Percentiles rank a stretch among this genome's conserved stretches.
Evolutionary conservation across 64 coral and sea anemone species (phyloP).

Genomic region (Actinia tenebrosa): DNA sequence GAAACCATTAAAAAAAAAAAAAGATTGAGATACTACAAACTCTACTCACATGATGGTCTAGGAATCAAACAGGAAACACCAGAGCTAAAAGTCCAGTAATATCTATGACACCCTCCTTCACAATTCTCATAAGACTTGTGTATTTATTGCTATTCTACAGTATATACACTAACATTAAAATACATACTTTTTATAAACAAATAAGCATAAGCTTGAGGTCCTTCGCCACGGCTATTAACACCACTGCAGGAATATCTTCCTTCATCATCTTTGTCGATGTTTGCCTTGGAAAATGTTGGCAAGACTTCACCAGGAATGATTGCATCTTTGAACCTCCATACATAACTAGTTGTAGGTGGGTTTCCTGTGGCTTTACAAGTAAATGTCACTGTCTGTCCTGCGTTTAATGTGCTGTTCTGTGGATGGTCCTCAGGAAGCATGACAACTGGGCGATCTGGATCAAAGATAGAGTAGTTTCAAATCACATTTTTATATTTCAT

Average conservation of each 20-base stretch:
- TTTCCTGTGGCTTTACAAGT: conserved; percentile 69
- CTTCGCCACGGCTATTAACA: conserved; percentile 46
- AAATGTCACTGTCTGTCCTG: conserved; percentile 38
- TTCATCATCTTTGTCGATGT: conserved; percentile 24
- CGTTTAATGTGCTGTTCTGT: conserved; percentile 56
- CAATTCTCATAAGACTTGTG: too few relatives aligned
- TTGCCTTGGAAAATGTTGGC: not conserved
- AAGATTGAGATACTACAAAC: too few relatives aligned
- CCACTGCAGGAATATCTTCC: conserved; percentile 74
- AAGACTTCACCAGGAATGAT: conserved; percentile 22
- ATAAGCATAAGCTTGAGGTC: conserved; percentile 47
- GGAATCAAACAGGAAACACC: too few relatives aligned
- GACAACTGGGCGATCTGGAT: conserved; percentile 80
- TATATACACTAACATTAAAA: not conserved
- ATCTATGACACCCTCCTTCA: too few relatives aligned
- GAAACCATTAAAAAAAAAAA: too few relatives aligned
- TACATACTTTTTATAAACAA: conserved; percentile 73
- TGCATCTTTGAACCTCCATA: conserved; percentile 66
- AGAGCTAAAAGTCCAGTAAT: too few relatives aligned
- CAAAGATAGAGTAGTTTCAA: not conserved
- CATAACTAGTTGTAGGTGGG: conserved; percentile 19
- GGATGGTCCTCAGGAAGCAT: conserved; percentile 53
- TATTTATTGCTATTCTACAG: too few relatives aligned
- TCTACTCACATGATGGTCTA: too few relatives aligned
- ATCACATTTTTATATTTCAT: not conserved